phyloP scores from a whole-genome alignment of 2,113 vertebrate species.

The Xerus inauris region DNA sequence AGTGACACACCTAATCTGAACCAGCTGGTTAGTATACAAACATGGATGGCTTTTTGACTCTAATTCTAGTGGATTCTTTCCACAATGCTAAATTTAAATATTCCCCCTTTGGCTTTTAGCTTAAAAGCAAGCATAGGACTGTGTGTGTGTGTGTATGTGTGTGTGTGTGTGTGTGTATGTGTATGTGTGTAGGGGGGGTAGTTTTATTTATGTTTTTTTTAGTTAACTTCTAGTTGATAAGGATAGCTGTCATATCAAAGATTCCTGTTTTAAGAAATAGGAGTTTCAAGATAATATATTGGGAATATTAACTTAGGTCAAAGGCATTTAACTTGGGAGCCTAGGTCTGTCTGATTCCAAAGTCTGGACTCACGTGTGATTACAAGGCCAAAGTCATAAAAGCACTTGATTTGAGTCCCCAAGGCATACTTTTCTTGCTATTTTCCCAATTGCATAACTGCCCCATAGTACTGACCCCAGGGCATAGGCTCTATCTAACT shows the following conservation, averaged over 20 bases:
- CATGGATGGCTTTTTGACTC: background rate
- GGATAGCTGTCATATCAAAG: background rate
- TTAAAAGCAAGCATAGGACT: background rate
- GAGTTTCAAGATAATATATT: background rate
- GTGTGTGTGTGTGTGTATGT: background rate
- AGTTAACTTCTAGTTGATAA: background rate
- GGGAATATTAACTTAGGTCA: background rate
- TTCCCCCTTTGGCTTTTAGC: background rate
- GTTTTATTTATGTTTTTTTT: slow-evolving; percentile 24
- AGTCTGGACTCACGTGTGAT: background rate
- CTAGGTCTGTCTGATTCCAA: background rate
- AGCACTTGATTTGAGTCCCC: slow-evolving; percentile 31
- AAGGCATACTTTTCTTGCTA: slow-evolving; percentile 44
- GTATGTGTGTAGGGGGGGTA: background rate
- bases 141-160: background rate
- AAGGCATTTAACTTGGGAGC: background rate
- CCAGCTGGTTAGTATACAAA: background rate
- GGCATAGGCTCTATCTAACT: slow-evolving; percentile 24
- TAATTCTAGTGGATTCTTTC: background rate
- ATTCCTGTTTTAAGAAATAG: slow-evolving; percentile 17
- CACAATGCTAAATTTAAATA: background rate
- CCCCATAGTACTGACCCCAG: slow-evolving; percentile 49
- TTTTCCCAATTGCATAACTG: slow-evolving; percentile 9
- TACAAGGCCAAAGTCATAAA: slow-evolving; percentile 28
- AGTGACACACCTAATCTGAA: background rate